A percentile compares a stretch with the other conserved stretches of the same genome.
Conservation (phyloP, 30 jellyfish, hydroid and myxozoan genomes). For the Sanderia malayensis region DNA sequence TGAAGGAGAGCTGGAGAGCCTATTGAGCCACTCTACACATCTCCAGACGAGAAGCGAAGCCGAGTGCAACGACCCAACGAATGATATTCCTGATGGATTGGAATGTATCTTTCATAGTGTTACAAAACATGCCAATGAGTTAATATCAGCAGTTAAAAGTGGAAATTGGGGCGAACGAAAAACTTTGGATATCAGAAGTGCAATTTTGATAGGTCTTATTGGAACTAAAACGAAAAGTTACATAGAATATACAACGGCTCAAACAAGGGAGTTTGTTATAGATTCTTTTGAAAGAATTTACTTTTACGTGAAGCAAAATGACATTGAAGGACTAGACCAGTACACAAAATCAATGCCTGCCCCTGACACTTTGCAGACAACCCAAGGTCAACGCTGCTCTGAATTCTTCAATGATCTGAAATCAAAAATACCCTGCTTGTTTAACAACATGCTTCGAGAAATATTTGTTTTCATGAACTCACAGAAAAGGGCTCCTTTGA, state of each 20-base stretch:
- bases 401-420: slow-evolving; percentile 22
- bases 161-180: not conserved
- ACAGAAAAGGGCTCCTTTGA: slow-evolving; percentile 9
- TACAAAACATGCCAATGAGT: not conserved
- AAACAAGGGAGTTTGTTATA: not conserved
- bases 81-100: not conserved
- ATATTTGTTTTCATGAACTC: slow-evolving; percentile 6
- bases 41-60: not conserved
- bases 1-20: not conserved
- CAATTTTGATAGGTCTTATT: not conserved
- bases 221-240: not conserved
- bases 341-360: slow-evolving; percentile 25
- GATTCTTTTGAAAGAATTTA: slow-evolving; percentile 21
- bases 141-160: not conserved
- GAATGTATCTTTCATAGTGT: slow-evolving; percentile 7
- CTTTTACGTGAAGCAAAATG: slow-evolving; percentile 12
- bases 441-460: slow-evolving; percentile 15
- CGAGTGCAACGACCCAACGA: not conserved
- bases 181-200: not conserved
- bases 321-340: slow-evolving; percentile 1
- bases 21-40: not conserved
- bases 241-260: not conserved
- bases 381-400: slow-evolving; percentile 11
- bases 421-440: slow-evolving; percentile 4
- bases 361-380: not conserved